These are phyloP conservation scores for Limnodromus scolopaceus DNA, from an alignment of 2,797 vertebrate species.

Conservation along the genomic window DNA sequence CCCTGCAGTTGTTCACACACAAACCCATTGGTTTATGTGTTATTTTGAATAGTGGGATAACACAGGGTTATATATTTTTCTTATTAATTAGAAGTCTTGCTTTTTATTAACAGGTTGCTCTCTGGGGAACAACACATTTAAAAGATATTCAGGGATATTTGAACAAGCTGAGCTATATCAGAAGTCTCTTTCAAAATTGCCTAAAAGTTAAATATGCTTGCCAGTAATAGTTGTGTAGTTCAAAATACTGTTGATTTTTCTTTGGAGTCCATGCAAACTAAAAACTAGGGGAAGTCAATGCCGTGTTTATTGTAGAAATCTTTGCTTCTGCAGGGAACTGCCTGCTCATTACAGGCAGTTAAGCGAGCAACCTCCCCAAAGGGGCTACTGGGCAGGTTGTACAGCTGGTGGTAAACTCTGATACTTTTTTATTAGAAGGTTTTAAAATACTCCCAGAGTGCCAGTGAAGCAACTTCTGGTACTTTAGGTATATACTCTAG, in stretches of 20 bases:
- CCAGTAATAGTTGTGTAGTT: neutral
- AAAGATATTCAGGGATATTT: neutral
- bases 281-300: neutral
- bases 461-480: neutral
- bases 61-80: neutral
- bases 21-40: neutral
- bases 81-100: neutral
- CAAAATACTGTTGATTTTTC: neutral
- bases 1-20: neutral
- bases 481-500: neutral
- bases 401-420: neutral
- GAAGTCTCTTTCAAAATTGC: neutral
- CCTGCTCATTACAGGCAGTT: neutral
- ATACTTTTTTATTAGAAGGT: neutral
- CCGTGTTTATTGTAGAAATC: neutral
- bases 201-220: neutral
- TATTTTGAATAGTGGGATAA: neutral
- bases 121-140: neutral
- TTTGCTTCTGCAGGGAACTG: neutral
- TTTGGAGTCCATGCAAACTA: neutral
- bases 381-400: neutral
- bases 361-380: neutral
- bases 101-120: neutral
- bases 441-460: neutral
- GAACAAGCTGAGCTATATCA: neutral